These are phyloP conservation scores for Drosophila birchii DNA, from an alignment of 2,888 invertebrate genomes.

Conservation along the genomic window DNA sequence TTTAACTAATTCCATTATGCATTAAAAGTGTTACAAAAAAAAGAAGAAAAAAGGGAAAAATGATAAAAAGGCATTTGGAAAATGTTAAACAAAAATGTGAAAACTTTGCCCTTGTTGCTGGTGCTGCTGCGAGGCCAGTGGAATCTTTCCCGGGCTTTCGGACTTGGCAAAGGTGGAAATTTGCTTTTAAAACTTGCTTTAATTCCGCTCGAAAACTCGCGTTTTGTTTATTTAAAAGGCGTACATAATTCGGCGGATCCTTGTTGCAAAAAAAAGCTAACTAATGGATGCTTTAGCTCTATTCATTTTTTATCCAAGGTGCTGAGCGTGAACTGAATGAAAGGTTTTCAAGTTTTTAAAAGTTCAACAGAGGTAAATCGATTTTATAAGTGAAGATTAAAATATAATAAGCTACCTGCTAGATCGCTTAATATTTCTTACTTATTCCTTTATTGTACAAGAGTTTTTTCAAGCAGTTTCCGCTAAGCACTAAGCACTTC, in stretches of 20 bases:
- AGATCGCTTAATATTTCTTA: too few relatives aligned
- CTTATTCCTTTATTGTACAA: not conserved
- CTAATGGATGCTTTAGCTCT: slow-evolving; percentile 27
- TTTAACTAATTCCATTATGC: slow-evolving; percentile 79
- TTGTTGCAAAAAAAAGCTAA: slow-evolving; percentile 27
- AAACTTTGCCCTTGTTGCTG: slow-evolving; percentile 72
- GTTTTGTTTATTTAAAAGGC: slow-evolving; percentile 59
- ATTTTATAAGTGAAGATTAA: not conserved
- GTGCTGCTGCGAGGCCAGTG: slow-evolving; percentile 29
- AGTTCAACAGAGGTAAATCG: not conserved
- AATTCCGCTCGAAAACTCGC: slow-evolving; percentile 48
- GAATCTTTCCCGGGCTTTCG: slow-evolving; percentile 19
- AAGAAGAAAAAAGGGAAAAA: slow-evolving; percentile 6
- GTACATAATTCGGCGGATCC: slow-evolving; percentile 44
- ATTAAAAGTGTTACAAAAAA: slow-evolving; percentile 53
- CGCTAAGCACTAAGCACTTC: not conserved
- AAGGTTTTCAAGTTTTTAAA: not conserved
- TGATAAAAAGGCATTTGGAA: slow-evolving; percentile 50
- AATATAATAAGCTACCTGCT: too few relatives aligned
- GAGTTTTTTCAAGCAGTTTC: not conserved
- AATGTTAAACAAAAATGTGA: slow-evolving; percentile 76
- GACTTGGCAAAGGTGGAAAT: slow-evolving; percentile 27
- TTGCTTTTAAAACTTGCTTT: slow-evolving; percentile 46
- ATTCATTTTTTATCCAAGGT: not conserved
- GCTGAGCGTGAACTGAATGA: not conserved